Conservation (phyloP, 2,888 invertebrate species). For the Noctua comes region DNA sequence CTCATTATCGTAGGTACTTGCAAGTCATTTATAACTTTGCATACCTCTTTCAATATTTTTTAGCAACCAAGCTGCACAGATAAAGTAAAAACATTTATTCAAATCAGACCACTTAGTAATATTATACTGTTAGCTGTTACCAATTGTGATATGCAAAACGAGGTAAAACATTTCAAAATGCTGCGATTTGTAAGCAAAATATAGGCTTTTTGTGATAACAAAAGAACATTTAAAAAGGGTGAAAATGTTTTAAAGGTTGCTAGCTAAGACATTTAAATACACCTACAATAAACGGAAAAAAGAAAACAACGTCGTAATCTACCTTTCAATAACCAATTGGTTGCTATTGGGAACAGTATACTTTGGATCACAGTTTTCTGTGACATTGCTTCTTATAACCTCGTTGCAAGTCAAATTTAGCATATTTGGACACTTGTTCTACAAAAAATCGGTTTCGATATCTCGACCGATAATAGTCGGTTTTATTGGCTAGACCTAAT, state of each 20-base stretch:
- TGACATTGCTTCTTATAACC: not conserved
- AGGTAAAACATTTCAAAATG: not conserved
- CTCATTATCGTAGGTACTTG: too few relatives aligned
- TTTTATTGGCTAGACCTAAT: conserved; percentile 38
- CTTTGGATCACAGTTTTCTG: not conserved
- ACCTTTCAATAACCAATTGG: not conserved
- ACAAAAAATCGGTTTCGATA: conserved; percentile 5
- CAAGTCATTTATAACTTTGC: not conserved
- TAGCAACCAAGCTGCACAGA: not conserved
- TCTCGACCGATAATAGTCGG: not conserved
- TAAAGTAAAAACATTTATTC: not conserved
- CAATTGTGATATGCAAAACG: conserved; percentile 6
- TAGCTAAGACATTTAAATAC: too few relatives aligned
- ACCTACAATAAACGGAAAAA: not conserved
- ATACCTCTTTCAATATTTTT: not conserved
- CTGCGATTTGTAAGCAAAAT: not conserved
- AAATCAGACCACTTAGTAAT: not conserved
- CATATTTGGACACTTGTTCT: not conserved
- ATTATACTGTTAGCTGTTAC: not conserved
- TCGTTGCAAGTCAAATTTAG: too few relatives aligned
- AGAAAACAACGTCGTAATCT: not conserved
- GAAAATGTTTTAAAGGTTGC: not conserved
- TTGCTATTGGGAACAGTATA: not conserved
- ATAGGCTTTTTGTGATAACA: not conserved
- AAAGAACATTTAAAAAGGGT: not conserved